Conservation (phyloP, 2,797 vertebrate genomes). For the Enteromius mattozi region DNA sequence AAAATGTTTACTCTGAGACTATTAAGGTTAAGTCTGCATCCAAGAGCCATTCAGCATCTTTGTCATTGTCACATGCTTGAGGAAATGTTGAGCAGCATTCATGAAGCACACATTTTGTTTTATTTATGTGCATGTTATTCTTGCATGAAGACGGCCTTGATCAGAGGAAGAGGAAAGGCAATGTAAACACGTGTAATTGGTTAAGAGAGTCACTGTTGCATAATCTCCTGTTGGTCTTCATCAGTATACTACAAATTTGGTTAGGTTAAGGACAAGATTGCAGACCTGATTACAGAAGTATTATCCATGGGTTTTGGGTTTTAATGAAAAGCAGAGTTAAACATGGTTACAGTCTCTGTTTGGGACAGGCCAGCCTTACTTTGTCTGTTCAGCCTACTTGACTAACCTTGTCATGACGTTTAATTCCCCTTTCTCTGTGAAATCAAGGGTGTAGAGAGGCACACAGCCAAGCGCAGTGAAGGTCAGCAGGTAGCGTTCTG, state of each 20-base stretch:
- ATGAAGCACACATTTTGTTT: slow-evolving; percentile 14
- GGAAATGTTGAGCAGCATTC: neutral
- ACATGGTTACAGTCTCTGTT: neutral
- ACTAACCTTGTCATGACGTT: slow-evolving; percentile 53
- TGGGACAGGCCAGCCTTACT: neutral
- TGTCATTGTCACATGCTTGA: neutral
- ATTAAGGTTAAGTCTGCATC: neutral
- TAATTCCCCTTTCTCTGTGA: slow-evolving; percentile 37
- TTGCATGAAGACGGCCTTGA: slow-evolving; percentile 17
- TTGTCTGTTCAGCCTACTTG: neutral
- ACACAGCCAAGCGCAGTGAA: slow-evolving; percentile 66
- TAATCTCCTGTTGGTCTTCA: slow-evolving; percentile 35
- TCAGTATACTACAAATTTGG: neutral
- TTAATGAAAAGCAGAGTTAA: slow-evolving; percentile 20
- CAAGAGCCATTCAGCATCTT: neutral
- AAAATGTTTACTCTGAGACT: neutral
- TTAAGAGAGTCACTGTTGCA: slow-evolving; percentile 14
- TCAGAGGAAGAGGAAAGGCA: slow-evolving; percentile 33
- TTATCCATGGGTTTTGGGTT: neutral
- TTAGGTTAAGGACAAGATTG: slow-evolving; percentile 24
- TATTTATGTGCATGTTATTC: slow-evolving; percentile 24
- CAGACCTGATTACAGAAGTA: slow-evolving; percentile 3
- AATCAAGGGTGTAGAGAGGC: slow-evolving; percentile 47
- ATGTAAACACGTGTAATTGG: slow-evolving; percentile 22
- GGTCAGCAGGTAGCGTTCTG: slow-evolving; percentile 57